phyloP scores from a whole-genome alignment of 2,797 vertebrate genomes.

The Gymnothorax reevesii region DNA sequence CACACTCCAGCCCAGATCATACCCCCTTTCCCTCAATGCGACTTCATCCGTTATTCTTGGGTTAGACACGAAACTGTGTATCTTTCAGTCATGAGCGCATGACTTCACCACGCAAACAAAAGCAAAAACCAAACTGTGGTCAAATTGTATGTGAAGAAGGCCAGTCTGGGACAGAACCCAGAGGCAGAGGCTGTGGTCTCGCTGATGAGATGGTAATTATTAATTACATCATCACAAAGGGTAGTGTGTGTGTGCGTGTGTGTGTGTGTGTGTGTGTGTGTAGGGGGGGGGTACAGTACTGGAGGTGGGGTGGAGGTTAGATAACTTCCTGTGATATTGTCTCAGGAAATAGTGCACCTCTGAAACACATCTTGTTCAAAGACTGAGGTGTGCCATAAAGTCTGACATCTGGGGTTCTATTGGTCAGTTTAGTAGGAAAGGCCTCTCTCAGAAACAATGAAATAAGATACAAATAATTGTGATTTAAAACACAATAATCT shows the following conservation, averaged over 20 bases:
- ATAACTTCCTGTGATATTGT: constrained; percentile 73
- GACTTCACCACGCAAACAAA: constrained; percentile 75
- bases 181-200: constrained; percentile 75
- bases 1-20: neutral
- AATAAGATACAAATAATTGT: neutral
- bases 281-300: constrained; percentile 70
- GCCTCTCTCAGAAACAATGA: neutral
- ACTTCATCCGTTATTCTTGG: constrained; percentile 75
- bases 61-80: constrained; percentile 79
- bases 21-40: constrained; percentile 33
- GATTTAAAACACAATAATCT: neutral
- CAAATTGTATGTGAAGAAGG: constrained; percentile 53
- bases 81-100: constrained; percentile 80
- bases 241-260: constrained; percentile 74
- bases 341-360: constrained; percentile 82
- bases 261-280: constrained; percentile 64
- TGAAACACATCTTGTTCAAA: constrained; percentile 78
- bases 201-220: constrained; percentile 87
- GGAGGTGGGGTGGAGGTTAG: too few species aligned
- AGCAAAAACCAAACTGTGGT: constrained; percentile 75
- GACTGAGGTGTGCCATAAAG: constrained; percentile 78
- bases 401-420: constrained; percentile 63
- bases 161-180: constrained; percentile 72
- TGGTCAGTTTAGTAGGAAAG: neutral
- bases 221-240: constrained; percentile 72